Base-by-base conservation (phyloP, 37 sponge, comb jelly and placozoan species). In the Haliclona indistincta region DNA sequence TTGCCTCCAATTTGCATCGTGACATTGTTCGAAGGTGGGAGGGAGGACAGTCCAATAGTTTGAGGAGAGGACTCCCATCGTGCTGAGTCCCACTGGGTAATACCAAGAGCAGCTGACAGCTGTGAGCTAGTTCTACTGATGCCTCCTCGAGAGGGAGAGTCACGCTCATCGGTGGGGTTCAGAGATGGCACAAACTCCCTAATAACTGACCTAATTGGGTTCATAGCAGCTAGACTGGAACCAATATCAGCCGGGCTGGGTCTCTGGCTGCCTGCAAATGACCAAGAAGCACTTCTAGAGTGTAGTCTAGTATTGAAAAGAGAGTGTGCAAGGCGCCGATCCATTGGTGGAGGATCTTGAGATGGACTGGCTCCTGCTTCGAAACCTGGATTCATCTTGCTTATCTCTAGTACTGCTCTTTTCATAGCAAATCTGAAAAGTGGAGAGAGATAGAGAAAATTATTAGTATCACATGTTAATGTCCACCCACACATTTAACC, bases 281-380 rank as follows among this genome's bases (percentile, higher is more conserved):
- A 86, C 92, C 92, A 91, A 2, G 87, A 86, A 2, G 86, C 74
- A 68, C 85, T 84, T 54, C 92, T 52, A 28, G 71, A 77, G 64
- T 91, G 92, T 4, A 23, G 26, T 52, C 79, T 20, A 25, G 25
- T 10, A 11, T 10, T 10, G 30, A 61, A 61, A 20, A 61, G 10
- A 28, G 17, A 20, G 10, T 25, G 22, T 61, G 30, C 22, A 61
- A 25, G 25, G 8, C 63, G 8, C 10, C 30, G 22, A 8, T 20
- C 22, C 26, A 67, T 22, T 49, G 78, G 37, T 6, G 66, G 53
- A 4, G 65, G 20, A 35, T 26, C 56, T 38, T 10, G 51, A 47
- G 10, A 10, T 17, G 51, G 51, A 47, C 13, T 17, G 51, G 15
- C 10, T 17, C 51, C 51, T 17, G 15, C 51, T 15, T 47, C 51